Percentiles rank a stretch among this genome's conserved stretches.
These are phyloP conservation scores for Apolygus lucorum DNA, from an alignment of 1,140 invertebrate genomes.

Conservation along the genomic window DNA sequence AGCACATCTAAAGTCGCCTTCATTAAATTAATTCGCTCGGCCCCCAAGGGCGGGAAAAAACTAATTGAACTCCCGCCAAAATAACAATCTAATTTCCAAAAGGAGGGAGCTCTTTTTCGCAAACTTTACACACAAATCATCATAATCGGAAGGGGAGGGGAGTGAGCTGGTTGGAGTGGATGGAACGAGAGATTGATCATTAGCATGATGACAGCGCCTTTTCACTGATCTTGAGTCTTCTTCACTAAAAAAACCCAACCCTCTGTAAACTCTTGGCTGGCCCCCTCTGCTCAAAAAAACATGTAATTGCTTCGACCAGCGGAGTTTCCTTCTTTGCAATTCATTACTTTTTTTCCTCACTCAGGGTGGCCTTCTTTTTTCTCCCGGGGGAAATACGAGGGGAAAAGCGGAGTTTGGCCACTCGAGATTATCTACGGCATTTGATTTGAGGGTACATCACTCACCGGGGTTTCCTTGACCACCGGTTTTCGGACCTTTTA, in stretches of 20 bases:
- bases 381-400: conserved; percentile 14
- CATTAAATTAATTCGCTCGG: too few relatives aligned
- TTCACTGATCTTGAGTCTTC: conserved; percentile 8
- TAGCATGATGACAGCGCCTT: conserved; percentile 19
- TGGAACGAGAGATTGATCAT: conserved; percentile 3
- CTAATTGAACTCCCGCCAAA: too few relatives aligned
- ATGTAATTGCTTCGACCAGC: conserved; percentile 17
- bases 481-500: too few relatives aligned
- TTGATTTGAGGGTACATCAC: background rate
- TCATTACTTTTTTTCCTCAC: conserved; percentile 1
- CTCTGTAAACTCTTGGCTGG: background rate
- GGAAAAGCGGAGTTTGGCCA: background rate
- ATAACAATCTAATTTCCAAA: background rate
- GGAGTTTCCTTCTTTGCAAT: conserved; percentile 4
- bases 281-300: conserved; percentile 11
- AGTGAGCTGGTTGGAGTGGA: conserved; percentile 1
- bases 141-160: background rate
- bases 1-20: too few relatives aligned
- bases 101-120: background rate
- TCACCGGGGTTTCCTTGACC: too few relatives aligned
- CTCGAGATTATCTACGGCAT: conserved; percentile 5
- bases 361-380: background rate
- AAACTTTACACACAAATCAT: conserved; percentile 14
- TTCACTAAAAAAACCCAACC: conserved; percentile 1
- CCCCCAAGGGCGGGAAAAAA: too few relatives aligned